Evolutionary conservation across 2,888 invertebrate species (phyloP).

Genomic region (Bellardia bayeri): DNA sequence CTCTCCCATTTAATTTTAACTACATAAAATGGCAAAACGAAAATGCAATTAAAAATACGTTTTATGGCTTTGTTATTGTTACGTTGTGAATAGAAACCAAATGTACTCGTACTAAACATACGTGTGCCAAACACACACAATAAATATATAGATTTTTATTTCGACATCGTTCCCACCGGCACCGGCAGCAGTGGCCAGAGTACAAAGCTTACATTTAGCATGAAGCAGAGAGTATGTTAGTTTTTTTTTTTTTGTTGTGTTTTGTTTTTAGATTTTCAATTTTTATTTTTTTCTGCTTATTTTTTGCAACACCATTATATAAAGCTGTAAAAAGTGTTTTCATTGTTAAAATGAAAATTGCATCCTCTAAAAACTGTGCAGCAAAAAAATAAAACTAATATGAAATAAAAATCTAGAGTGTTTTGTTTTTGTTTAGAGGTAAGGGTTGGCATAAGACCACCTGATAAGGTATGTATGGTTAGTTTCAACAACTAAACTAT

Average conservation of each 20-base stretch:
- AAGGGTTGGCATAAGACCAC: conserved; percentile 1
- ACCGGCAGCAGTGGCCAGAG: conserved; percentile 8
- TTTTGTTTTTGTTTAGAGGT: background rate
- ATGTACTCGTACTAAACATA: conserved; percentile 52
- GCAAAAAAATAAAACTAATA: conserved; percentile 8
- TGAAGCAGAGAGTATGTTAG: background rate
- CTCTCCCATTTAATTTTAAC: conserved; percentile 76
- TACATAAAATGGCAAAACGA: conserved; percentile 83
- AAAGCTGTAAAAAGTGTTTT: conserved; percentile 80
- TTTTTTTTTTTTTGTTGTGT: conserved; percentile 12
- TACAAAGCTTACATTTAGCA: background rate
- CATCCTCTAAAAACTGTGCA: conserved; percentile 60
- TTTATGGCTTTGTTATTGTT: conserved; percentile 82
- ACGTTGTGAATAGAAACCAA: conserved; percentile 69
- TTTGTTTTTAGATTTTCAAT: conserved; percentile 51
- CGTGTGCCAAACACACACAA: conserved; percentile 40
- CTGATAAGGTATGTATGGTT: conserved; percentile 39
- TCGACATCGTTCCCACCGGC: conserved; percentile 14
- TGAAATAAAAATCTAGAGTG: conserved; percentile 12
- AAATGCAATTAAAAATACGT: conserved; percentile 84
- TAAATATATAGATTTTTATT: conserved; percentile 36
- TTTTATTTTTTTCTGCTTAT: conserved; percentile 2
- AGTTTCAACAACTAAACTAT: conserved; percentile 55
- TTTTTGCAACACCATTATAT: conserved; percentile 56
- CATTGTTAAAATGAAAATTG: conserved; percentile 77